Base-by-base conservation (phyloP, 2,888 invertebrate species). In the Labia minor region DNA sequence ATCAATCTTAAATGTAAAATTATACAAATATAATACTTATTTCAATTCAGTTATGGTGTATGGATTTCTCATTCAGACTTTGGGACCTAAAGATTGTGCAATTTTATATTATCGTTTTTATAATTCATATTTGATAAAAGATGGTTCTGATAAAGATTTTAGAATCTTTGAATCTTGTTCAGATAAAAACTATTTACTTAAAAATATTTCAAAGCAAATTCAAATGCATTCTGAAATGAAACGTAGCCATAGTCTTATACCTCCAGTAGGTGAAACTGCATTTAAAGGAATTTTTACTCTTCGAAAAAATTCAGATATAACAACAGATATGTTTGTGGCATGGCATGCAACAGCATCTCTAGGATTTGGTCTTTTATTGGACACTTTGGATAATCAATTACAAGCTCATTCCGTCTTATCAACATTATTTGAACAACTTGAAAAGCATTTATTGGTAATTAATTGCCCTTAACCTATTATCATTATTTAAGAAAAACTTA, bases 51-150 rank as follows among this genome's bases (percentile, higher is more conserved):
- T 8, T 26, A 70, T 70, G 70, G 70, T 70, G 1, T 67, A 64
- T 33, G 68, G 66, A 14, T 68, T 70, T 33, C 20, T 70, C 16
- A 68, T 70, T 20, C 70, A 70, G 18, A 67, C 69, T 19, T 33
- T 69, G 1, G 20, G 64, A 1, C 37, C 66, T 11, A 68, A 64
- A 26, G 66, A 62, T 16, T 67, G 68, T 63, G 68, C 68, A 18
- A 33, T 70, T 10, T 21, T 70, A 37, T 70, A 68, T 62, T 70
- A 70, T 21, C 64, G 70, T 16, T 63, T 66, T 19, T 70, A 67
- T 61, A 66, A 37, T 65, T 67, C 63, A 11, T 68, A 68, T 18
- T 64, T 19, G 6, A 37, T 19, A 6, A 26, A 37, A 37, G 37
- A 14, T n/a, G 26, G 37, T 21, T 37, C 21, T 0, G 19, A 37